Percentiles rank a stretch among this genome's conserved stretches.
These are phyloP conservation scores for Lineus longissimus DNA, from an alignment of 1,140 invertebrate species.

Conservation along the genomic window DNA sequence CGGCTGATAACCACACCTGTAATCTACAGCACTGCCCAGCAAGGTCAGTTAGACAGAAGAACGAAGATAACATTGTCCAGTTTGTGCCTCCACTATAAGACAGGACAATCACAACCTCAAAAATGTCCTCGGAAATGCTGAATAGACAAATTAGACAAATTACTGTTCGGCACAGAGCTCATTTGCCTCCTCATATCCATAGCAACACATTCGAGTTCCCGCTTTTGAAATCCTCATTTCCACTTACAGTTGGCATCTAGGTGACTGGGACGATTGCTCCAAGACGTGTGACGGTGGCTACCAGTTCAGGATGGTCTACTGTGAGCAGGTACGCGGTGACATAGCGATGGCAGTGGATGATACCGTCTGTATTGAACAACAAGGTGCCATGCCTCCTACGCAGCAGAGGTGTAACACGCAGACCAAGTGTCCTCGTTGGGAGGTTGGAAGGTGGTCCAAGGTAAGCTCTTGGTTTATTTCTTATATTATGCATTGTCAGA, in stretches of 20 bases:
- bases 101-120: too few relatives aligned
- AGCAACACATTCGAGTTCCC: too few relatives aligned
- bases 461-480: background rate
- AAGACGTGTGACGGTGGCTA: background rate
- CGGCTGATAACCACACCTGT: background rate
- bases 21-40: slow-evolving; percentile 3
- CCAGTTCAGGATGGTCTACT: background rate
- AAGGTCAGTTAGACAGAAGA: background rate
- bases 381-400: background rate
- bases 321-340: slow-evolving; percentile 4
- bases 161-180: too few relatives aligned
- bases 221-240: too few relatives aligned
- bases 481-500: too few relatives aligned
- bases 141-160: too few relatives aligned
- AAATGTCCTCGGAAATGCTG: too few relatives aligned
- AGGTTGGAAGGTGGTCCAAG: slow-evolving; percentile 3
- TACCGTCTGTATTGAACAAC: background rate
- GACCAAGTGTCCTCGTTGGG: background rate
- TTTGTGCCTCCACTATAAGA: too few relatives aligned
- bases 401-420: background rate
- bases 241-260: background rate
- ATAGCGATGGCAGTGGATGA: slow-evolving; percentile 3
- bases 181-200: too few relatives aligned
- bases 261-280: background rate
- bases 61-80: too few relatives aligned